Evolutionary conservation across 2,888 invertebrate genomes (phyloP).

Genomic region (Synanthedon andrenaeformis): DNA sequence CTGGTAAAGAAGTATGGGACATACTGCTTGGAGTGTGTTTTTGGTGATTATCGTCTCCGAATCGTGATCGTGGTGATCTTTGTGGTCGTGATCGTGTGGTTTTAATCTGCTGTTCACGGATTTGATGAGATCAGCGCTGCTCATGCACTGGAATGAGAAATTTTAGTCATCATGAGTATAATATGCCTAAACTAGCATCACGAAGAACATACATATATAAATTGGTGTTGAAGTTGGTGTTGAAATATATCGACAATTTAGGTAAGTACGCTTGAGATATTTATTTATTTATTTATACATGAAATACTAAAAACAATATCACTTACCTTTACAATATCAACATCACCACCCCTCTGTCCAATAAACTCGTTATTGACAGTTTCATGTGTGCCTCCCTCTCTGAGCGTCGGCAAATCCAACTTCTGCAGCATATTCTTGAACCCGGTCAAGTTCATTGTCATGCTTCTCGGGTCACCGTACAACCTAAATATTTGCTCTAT

Average conservation of each 20-base stretch:
- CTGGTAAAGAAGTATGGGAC: constrained; percentile 78
- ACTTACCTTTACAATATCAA: constrained; percentile 60
- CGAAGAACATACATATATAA: too few relatives aligned
- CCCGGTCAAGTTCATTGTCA: constrained; percentile 75
- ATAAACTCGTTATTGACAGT: constrained; percentile 30
- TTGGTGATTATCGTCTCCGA: constrained; percentile 30
- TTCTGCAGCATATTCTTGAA: constrained; percentile 76
- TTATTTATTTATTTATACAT: too few relatives aligned
- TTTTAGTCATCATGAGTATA: background rate
- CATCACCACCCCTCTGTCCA: constrained; percentile 22
- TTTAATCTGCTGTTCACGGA: constrained; percentile 52
- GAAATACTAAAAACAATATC: too few relatives aligned
- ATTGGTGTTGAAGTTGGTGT: too few relatives aligned
- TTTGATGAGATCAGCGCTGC: constrained; percentile 53
- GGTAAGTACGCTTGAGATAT: too few relatives aligned
- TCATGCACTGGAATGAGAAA: constrained; percentile 51
- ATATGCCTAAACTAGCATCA: too few relatives aligned
- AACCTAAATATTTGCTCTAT: constrained; percentile 75
- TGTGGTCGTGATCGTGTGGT: constrained; percentile 30
- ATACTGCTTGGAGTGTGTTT: constrained; percentile 64
- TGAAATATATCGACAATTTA: too few relatives aligned
- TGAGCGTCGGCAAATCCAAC: constrained; percentile 67
- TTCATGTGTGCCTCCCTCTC: constrained; percentile 45
- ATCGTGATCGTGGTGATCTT: constrained; percentile 18
- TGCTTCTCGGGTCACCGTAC: constrained; percentile 74